Base-by-base conservation (phyloP, 2,888 invertebrate species). In the Oxyteleia sp. region DNA sequence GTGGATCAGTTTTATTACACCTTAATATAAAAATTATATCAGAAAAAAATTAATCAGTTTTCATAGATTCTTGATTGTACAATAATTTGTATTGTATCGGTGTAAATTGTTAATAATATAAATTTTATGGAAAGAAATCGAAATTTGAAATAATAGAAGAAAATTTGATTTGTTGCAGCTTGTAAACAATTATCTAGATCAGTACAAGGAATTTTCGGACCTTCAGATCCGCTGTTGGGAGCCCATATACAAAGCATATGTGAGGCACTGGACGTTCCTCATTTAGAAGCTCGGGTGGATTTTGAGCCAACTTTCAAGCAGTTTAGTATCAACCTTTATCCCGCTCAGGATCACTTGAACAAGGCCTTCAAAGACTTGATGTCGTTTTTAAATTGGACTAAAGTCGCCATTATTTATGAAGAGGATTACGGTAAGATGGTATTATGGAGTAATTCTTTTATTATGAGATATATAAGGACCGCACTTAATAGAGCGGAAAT, bases 381-480 rank as follows among this genome's bases (percentile, higher is more conserved):
- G 93, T 94, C 95, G 8, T 97, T 97, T 92, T 95, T 98, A 81
- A 98, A 98, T 92, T 99, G 99, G 99, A 97, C 97, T 1, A 96
- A 96, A 91, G 97, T 98, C 90, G 98, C 98, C 0, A 96, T 99
- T 69, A 96, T 99, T 49, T 99, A 98, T 91, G 98, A 99, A 91
- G 98, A 98, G 89, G 98, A 98, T 88, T 96, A 96, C 91, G 97
- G 98, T 97, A 91, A 94, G 95, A 89, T 61, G 18, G 10, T 16
- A 49, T 35, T 41, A 38, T n/a, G 4, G 38, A 57, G n/a, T 59
- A 75, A 59, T 49, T 35, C 66, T 51, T 47, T 47, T 64, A 47
- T 61, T 69, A 47, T 16, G 29, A 69, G 35, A 45, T 55, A 43
- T 26, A 29, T 49, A 32, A 32, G 8, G 32, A 32, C 10, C 32